Conservation (phyloP, 1,140 invertebrate genomes). For the Ceratina australensis region DNA sequence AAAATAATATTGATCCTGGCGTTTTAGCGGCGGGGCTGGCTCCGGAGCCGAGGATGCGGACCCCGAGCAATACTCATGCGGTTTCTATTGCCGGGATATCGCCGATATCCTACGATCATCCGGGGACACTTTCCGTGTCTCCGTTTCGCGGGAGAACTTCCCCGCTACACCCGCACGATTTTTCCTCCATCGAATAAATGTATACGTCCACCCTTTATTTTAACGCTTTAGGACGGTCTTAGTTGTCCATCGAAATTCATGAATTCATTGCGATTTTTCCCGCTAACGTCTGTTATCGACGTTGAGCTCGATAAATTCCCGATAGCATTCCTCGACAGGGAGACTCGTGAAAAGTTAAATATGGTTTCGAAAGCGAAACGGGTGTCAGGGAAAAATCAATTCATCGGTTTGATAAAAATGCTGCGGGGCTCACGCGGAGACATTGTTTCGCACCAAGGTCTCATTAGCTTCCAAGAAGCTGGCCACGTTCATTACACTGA, state of each 20-base stretch:
- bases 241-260: background rate
- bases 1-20: constrained; percentile 56
- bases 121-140: constrained; percentile 11
- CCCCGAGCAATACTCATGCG: constrained; percentile 15
- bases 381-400: too few relatives aligned
- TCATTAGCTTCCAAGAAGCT: constrained; percentile 38
- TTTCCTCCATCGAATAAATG: background rate
- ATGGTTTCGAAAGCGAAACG: too few relatives aligned
- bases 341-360: too few relatives aligned
- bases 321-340: too few relatives aligned
- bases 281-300: too few relatives aligned
- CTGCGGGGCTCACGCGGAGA: too few relatives aligned
- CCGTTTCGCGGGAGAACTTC: constrained; percentile 10
- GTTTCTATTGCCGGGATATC: constrained; percentile 32
- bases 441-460: background rate
- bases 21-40: constrained; percentile 21
- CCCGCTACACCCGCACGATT: background rate
- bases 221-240: background rate
- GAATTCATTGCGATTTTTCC: background rate
- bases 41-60: constrained; percentile 3
- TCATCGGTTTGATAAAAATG: too few relatives aligned
- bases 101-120: constrained; percentile 31
- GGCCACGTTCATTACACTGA: constrained; percentile 38
- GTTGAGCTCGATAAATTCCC: too few relatives aligned
- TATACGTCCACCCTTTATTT: background rate